Percentiles rank a stretch among this genome's conserved stretches.
These are phyloP conservation scores for Saccopteryx bilineata DNA, from an alignment of 2,113 vertebrate genomes.

Conservation along the genomic window DNA sequence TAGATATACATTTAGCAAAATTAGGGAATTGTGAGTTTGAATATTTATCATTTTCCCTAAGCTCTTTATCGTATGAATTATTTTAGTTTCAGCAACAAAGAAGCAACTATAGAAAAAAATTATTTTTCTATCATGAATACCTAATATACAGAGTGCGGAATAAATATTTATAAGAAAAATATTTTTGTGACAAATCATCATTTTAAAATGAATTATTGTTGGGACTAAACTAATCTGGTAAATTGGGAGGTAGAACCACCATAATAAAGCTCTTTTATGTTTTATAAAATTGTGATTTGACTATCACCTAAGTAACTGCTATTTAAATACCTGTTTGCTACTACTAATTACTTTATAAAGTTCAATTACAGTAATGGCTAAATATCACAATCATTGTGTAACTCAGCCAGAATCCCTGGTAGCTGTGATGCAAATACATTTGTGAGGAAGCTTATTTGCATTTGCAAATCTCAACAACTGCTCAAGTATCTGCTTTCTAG, in stretches of 20 bases:
- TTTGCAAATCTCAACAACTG: slow-evolving; percentile 65
- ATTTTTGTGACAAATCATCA: slow-evolving; percentile 59
- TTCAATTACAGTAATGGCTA: slow-evolving; percentile 73
- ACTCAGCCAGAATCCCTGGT: slow-evolving; percentile 25
- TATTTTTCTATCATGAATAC: background rate
- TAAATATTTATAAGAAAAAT: slow-evolving; percentile 47
- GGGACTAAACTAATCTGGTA: slow-evolving; percentile 18
- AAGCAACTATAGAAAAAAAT: background rate
- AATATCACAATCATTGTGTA: slow-evolving; percentile 53
- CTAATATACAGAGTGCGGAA: background rate
- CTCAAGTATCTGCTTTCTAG: slow-evolving; percentile 69
- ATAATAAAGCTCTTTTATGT: slow-evolving; percentile 80
- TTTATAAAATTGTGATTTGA: slow-evolving; percentile 64
- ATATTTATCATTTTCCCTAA: background rate
- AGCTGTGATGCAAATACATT: slow-evolving; percentile 34
- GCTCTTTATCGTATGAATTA: background rate
- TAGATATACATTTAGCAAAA: background rate
- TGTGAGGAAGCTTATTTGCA: slow-evolving; percentile 70
- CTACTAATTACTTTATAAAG: slow-evolving; percentile 73
- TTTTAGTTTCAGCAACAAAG: slow-evolving; percentile 7
- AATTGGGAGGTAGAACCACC: slow-evolving; percentile 71
- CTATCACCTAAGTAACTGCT: slow-evolving; percentile 57
- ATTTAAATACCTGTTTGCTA: slow-evolving; percentile 74
- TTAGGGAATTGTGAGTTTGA: background rate
- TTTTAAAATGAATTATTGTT: slow-evolving; percentile 59